Base-by-base conservation (phyloP, 2,888 invertebrate genomes). In the Rhingia campestris region DNA sequence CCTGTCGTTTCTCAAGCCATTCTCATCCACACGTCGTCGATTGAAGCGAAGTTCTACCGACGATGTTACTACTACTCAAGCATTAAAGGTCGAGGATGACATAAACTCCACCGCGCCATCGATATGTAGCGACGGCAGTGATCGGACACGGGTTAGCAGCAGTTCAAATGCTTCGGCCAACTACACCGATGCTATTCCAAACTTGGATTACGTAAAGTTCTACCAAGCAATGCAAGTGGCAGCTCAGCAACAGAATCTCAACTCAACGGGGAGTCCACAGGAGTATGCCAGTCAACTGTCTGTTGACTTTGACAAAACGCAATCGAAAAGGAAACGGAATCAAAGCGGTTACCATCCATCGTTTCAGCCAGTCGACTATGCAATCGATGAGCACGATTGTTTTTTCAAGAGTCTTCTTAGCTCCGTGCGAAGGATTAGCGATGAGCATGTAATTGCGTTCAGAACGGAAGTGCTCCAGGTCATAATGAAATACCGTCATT, bases 371-470 rank as follows among this genome's bases (percentile, higher is more conserved):
- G 74, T 70, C 6, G 84, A 84, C 30, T 59, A 74, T 66, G 80
- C 74, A 30, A 80, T 84, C 12, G 87, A 87, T 70, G 87, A 87
- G 54, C 87, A 87, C 51, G 86, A 86, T 37, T 86, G 86, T 58
- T 87, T 87, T 49, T 87, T 87, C 59, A 87, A 86, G 59, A 86
- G 87, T 7, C 63, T 87, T 33, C 32, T 87, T 0, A 86, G 73
- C 22, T 86, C 82, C 47, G 86, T 87, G 9, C 75, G 87, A 30
- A 80, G 66, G 69, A 87, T 87, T 4, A 86, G 79, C 56, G 86
- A 87, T 35, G 81, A 86, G 32, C 86, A 86, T 47, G 82, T 86
- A 6, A 86, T 86, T 56, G 59, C 87, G 3, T 87, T 87, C 54
- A 72, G 87, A 41, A 80, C 87, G 9, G 87, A 87, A 63, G 69